Evolutionary conservation across 2,888 invertebrate species (phyloP).

Genomic region (Ditylenchus weischeri): DNA sequence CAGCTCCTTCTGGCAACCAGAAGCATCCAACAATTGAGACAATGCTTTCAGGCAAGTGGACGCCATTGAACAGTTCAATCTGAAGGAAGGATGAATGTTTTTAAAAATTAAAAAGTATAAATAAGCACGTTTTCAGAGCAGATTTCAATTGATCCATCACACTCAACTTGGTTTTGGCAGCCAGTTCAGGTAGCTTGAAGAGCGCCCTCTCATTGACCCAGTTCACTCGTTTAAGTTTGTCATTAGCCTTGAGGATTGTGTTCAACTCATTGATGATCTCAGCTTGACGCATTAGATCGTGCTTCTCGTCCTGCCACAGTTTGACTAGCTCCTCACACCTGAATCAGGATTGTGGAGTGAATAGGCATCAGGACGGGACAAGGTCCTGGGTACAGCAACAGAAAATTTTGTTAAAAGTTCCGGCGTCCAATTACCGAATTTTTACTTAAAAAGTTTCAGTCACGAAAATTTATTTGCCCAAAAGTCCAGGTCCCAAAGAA

Average conservation of each 20-base stretch:
- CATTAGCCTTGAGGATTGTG: constrained; percentile 33
- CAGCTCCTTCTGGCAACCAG: constrained; percentile 33
- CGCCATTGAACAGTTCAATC: constrained; percentile 45
- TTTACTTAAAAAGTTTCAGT: neutral
- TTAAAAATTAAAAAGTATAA: too few relatives aligned
- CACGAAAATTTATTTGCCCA: neutral
- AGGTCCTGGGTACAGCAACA: too few relatives aligned
- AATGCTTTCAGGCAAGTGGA: constrained; percentile 27
- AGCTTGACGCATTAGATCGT: constrained; percentile 32
- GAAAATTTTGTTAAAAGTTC: too few relatives aligned
- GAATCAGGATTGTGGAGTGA: constrained; percentile 9
- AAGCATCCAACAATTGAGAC: constrained; percentile 33
- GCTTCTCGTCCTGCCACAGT: constrained; percentile 25
- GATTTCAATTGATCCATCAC: constrained; percentile 45
- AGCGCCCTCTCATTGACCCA: constrained; percentile 21
- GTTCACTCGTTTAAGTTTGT: constrained; percentile 28
- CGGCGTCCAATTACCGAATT: too few relatives aligned
- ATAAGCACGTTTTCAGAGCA: constrained; percentile 38
- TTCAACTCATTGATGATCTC: constrained; percentile 36
- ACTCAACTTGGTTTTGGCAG: constrained; percentile 22
- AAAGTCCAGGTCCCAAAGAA: too few relatives aligned
- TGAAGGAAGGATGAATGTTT: too few relatives aligned
- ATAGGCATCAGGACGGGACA: neutral
- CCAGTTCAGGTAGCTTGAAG: constrained; percentile 14
- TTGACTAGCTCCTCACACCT: constrained; percentile 39